Conservation (phyloP, 2,888 invertebrate genomes). For the Euzetes globulus region DNA sequence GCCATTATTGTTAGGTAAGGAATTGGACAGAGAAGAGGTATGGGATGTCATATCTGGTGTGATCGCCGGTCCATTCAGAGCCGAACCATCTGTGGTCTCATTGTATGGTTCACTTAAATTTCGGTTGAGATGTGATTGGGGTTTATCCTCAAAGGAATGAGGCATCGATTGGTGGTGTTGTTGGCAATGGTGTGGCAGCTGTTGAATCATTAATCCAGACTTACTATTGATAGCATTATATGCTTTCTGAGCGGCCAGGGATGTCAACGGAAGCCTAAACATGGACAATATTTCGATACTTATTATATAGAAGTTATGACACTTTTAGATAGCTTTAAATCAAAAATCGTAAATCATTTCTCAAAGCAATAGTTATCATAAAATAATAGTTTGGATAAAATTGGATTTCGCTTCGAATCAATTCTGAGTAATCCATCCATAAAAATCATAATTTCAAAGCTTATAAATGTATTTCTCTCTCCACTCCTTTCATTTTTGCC, state of each 20-base stretch:
- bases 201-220: constrained; percentile 22
- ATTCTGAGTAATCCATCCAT: neutral
- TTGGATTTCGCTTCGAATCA: neutral
- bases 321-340: neutral
- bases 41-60: neutral
- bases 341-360: constrained; percentile 22
- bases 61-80: neutral
- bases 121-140: constrained; percentile 3
- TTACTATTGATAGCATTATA: constrained; percentile 10
- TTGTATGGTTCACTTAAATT: neutral
- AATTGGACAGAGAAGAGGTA: neutral
- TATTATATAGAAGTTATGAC: neutral
- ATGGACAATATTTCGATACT: neutral
- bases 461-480: no score
- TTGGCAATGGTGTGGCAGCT: constrained; percentile 25
- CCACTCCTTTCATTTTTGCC: no score
- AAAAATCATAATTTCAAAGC: no score
- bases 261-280: constrained; percentile 2
- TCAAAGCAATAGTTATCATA: neutral
- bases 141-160: constrained; percentile 21
- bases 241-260: constrained; percentile 5
- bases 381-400: neutral
- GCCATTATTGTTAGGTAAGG: neutral
- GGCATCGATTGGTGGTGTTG: constrained; percentile 6
- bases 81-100: constrained; percentile 20